Evolutionary conservation across 2,113 vertebrate genomes (phyloP), one percentile per base, ranked within the genome.

Genomic region (Lutjanus erythropterus): DNA sequence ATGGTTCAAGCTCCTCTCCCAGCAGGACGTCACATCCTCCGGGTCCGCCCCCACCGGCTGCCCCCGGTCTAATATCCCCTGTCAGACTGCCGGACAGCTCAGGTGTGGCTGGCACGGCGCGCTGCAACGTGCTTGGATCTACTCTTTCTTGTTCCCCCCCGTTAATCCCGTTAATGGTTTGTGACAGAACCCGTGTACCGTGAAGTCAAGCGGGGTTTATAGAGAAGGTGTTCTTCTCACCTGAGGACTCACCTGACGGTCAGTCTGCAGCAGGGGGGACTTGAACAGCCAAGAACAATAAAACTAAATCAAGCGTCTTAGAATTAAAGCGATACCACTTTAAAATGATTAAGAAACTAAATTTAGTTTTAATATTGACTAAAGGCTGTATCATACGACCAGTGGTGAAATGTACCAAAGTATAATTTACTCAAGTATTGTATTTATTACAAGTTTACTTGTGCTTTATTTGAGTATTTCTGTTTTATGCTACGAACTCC

Each of bases 91-190:
- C 1, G n/a, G 39, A 1, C 27, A 11, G 56, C 16, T 76, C 88
- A 87, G 77, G 81, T 53, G 79, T 25, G 37, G 67, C 56, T 25
- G 80, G 70, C 88, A 84, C 74, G 56, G n/a, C 49, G 3, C 76
- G 39, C 2, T 80, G 86, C 87, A 88, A 91, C 82, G 85, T 88
- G 87, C 81, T 27, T 56, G 23, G 58, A 35, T 62, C 47, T 18
- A 50, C 11, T 4, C 27, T 3, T 49, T n/a, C 3, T 49, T 27
- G 3, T 52, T 62, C 6, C 6, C 12, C 6, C 0, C 25, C 14
- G 59, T 33, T 94, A 93, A 94, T 91, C 93, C 29, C 81, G 70
- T 88, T 18, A 79, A 78, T 80, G 55, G 58, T 39, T 74, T 46
- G 70, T 87, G 89, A 86, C 89, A 68, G 52, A 33, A 56, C 61